These are phyloP conservation scores for Gavia stellata DNA, from an alignment of 2,113 vertebrate species.

Conservation along the genomic window DNA sequence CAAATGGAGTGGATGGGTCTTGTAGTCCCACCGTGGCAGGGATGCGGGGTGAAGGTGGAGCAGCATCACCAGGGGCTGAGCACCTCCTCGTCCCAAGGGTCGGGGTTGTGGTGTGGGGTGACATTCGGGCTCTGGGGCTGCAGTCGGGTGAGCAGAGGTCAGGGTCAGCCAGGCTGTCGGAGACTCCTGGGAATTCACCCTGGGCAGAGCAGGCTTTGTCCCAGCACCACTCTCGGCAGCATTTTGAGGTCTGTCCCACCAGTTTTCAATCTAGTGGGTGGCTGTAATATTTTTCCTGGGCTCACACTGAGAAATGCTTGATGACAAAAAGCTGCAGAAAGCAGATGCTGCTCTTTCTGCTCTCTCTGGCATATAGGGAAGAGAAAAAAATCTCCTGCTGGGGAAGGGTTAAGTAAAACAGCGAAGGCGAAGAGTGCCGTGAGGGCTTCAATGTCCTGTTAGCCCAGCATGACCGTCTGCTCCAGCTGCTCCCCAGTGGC, in stretches of 20 bases:
- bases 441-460: not conserved
- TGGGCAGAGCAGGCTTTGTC: not conserved
- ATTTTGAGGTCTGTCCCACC: not conserved
- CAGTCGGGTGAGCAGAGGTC: not conserved
- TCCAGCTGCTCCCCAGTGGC: not conserved
- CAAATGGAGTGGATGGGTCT: not conserved
- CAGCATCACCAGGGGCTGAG: not conserved
- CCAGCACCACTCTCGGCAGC: accelerated
- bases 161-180: not conserved
- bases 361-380: not conserved
- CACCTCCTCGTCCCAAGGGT: accelerated
- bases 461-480: not conserved
- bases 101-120: accelerated
- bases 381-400: not conserved
- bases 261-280: not conserved
- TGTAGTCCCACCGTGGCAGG: not conserved
- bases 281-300: not conserved
- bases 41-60: not conserved
- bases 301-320: not conserved
- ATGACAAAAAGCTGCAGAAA: not conserved
- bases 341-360: not conserved
- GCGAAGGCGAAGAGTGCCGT: accelerated
- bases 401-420: not conserved
- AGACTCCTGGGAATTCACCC: not conserved
- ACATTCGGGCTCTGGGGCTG: accelerated